Evolutionary conservation across 2,113 vertebrate genomes (phyloP).

Genomic region (Microcebus jonahi): DNA sequence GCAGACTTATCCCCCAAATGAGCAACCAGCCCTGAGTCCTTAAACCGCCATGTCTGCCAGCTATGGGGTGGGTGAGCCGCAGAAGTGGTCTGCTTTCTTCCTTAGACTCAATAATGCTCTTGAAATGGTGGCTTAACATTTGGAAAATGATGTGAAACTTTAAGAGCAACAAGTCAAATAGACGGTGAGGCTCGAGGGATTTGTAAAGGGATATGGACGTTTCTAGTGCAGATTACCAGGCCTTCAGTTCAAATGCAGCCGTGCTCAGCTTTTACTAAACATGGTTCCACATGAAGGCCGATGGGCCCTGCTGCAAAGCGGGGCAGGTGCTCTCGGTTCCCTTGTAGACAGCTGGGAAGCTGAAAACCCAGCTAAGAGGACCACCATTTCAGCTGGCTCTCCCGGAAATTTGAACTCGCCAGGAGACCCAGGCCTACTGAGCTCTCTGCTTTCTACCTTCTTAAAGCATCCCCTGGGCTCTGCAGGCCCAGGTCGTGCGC

Average conservation of each 20-base stretch:
- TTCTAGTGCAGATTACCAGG: constrained; percentile 37
- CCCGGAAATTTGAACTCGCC: neutral
- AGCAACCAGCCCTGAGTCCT: neutral
- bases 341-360: constrained; percentile 6
- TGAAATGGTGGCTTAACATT: constrained; percentile 22
- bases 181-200: neutral
- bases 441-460: neutral
- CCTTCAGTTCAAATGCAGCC: constrained; percentile 58
- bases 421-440: neutral
- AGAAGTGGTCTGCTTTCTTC: neutral
- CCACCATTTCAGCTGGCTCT: neutral
- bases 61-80: neutral
- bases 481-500: neutral
- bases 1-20: neutral
- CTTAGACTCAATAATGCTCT: neutral
- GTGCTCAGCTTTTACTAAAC: constrained; percentile 33
- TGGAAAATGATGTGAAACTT: constrained; percentile 51
- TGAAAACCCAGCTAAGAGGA: neutral
- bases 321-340: neutral
- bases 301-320: neutral
- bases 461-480: neutral
- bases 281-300: neutral
- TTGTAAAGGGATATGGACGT: constrained; percentile 55
- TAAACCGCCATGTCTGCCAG: neutral
- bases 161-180: constrained; percentile 48